phyloP scores from a whole-genome alignment of 2,797 vertebrate genomes.

The Gymnoscopelus microlampas region DNA sequence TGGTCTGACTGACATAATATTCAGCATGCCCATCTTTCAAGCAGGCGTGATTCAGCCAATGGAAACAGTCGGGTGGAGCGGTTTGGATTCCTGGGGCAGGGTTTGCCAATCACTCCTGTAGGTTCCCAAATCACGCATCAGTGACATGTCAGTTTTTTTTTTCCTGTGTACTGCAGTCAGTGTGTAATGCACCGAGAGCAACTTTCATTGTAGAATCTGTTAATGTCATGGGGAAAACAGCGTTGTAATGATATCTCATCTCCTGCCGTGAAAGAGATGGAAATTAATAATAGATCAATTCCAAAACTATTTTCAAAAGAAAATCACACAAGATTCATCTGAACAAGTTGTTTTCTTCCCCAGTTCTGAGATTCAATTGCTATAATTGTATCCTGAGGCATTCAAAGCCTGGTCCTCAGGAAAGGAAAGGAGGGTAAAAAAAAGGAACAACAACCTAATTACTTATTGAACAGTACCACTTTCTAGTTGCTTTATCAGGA shows the following conservation, averaged over 20 bases:
- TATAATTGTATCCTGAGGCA: constrained; percentile 20
- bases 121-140: background rate
- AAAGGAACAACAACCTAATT: background rate
- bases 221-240: background rate
- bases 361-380: background rate
- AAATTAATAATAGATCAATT: background rate
- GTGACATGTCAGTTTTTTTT: background rate
- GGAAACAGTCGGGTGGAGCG: too few relatives aligned
- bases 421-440: background rate
- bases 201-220: too few relatives aligned
- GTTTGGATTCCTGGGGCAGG: too few relatives aligned
- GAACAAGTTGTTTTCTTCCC: background rate
- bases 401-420: constrained; percentile 7
- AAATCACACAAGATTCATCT: background rate
- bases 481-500: background rate
- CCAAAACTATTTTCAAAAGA: background rate
- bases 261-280: background rate
- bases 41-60: too few relatives aligned
- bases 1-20: too few relatives aligned
- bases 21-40: too few relatives aligned
- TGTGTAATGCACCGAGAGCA: too few relatives aligned
- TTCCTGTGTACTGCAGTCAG: too few relatives aligned
- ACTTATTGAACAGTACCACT: background rate
- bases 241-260: background rate
- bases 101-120: too few relatives aligned